Evolutionary conservation across 1,140 invertebrate genomes (phyloP).

Genomic region (Orchesella cincta): DNA sequence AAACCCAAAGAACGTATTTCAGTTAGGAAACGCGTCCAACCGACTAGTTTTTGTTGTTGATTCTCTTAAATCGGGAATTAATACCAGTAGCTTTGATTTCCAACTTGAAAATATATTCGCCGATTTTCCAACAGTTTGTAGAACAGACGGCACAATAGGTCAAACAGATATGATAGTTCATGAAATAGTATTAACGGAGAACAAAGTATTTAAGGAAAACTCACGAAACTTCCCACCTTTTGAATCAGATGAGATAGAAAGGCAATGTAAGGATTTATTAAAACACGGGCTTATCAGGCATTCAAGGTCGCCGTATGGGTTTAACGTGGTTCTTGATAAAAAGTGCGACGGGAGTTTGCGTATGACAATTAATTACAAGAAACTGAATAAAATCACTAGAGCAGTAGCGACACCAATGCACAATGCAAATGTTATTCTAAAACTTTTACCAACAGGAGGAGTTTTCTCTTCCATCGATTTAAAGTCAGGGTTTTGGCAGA

Average conservation of each 20-base stretch:
- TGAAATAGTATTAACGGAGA: constrained; percentile 8
- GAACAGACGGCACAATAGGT: constrained; percentile 15
- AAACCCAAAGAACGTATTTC: neutral
- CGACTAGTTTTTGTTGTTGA: neutral
- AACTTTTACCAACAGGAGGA: neutral
- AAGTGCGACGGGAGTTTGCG: neutral
- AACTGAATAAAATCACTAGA: neutral
- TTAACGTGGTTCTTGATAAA: neutral
- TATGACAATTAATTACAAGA: constrained; percentile 25
- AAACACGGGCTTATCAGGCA: neutral
- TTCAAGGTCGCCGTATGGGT: neutral
- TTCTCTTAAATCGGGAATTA: neutral
- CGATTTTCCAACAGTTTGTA: neutral
- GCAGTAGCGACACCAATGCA: neutral
- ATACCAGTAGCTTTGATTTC: neutral
- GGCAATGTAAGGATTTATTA: constrained; percentile 9
- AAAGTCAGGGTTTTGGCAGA: neutral
- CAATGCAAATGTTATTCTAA: neutral
- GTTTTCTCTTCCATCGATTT: neutral
- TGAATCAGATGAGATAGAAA: neutral
- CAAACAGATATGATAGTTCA: neutral
- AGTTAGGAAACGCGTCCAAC: neutral
- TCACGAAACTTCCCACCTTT: neutral
- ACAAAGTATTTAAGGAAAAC: neutral
- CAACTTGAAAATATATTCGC: constrained; percentile 13